Conservation (phyloP, 2,888 invertebrate species). For the Eristalis intricaria region DNA sequence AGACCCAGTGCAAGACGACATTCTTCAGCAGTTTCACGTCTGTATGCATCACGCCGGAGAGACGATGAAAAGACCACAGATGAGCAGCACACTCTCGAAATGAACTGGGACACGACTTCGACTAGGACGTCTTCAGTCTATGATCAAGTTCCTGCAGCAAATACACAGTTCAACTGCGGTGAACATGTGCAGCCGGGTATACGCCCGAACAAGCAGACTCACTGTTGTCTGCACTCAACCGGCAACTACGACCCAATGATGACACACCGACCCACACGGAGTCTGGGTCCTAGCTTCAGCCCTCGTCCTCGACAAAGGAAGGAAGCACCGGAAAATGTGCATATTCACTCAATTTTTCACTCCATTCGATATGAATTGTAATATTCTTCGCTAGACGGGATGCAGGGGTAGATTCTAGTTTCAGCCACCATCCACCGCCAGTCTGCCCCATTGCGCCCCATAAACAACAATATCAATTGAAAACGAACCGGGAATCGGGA, state of each 20-base stretch:
- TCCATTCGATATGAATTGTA: slow-evolving; percentile 71
- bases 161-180: slow-evolving; percentile 40
- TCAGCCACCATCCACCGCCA: background rate
- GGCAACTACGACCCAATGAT: background rate
- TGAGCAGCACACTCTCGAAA: background rate
- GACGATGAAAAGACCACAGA: background rate
- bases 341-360: slow-evolving; percentile 72
- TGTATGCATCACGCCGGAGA: slow-evolving; percentile 1
- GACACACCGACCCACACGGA: background rate
- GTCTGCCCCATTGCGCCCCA: background rate
- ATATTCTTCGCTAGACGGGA: slow-evolving; percentile 40
- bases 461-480: slow-evolving; percentile 59
- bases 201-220: slow-evolving; percentile 26
- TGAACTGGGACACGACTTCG: slow-evolving; percentile 37
- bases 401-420: background rate
- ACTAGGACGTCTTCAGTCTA: slow-evolving; percentile 26
- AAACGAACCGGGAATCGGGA: slow-evolving; percentile 27
- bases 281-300: background rate
- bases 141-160: slow-evolving; percentile 60
- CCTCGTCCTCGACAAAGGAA: slow-evolving; percentile 31
- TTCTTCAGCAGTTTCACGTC: slow-evolving; percentile 4
- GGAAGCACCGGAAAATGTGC: slow-evolving; percentile 69
- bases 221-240: slow-evolving; percentile 31
- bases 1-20: background rate
- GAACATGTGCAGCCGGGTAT: slow-evolving; percentile 44